Base-by-base conservation (phyloP, 2,113 vertebrate genomes). In the Sinocyclocheilus grahami region DNA sequence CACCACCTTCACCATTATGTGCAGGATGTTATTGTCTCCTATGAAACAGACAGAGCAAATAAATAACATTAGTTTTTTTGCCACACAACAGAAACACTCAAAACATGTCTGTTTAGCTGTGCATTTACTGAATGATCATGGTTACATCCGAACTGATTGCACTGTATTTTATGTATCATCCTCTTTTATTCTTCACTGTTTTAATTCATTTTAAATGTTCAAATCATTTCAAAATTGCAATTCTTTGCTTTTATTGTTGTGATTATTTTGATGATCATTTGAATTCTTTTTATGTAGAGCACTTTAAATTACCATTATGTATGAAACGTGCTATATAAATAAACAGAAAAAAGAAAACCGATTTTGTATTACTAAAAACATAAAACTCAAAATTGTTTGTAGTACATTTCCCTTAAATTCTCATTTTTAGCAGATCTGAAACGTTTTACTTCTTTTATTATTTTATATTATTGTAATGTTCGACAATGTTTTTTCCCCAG, bases 1-100 rank as follows among this genome's bases (percentile, higher is more conserved):
- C 65, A 98, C 97, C 88, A 99, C 98, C 91, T 98, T 98, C 91
- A 99, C 96, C 98, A 99, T 99, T 90, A 99, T 97, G 90, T 99
- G 98, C 67, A 99, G 95, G 92, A 99, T 98, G 82, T 97, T 99
- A 86, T 96, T 99, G 90, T 99, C 98, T n/a, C 97, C 98, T 99
- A 89, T 82, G 86, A 90, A 85, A 78, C 20, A 87, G 4, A 46
- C n/a, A 63, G 48, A 8, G 24, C 20, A 27, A 84, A 27, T 37
- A 60, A 71, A 74, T 55, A 83, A 27, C 72, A 9, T 55, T 30
- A 20, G 24, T 20, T 5, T 1, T 30, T 0, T 27, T 10, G 24
- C 6, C 75, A 55, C 3, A 5, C 24, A 42, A 42, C 71, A 12
- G 16, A 71, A 71, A 62, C 24, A 65, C 24, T 13, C 24, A 53